Percentiles rank a stretch among this genome's conserved stretches.
Evolutionary conservation across 2,113 vertebrate species (phyloP).

Genomic region (Leucoraja erinaceus): DNA sequence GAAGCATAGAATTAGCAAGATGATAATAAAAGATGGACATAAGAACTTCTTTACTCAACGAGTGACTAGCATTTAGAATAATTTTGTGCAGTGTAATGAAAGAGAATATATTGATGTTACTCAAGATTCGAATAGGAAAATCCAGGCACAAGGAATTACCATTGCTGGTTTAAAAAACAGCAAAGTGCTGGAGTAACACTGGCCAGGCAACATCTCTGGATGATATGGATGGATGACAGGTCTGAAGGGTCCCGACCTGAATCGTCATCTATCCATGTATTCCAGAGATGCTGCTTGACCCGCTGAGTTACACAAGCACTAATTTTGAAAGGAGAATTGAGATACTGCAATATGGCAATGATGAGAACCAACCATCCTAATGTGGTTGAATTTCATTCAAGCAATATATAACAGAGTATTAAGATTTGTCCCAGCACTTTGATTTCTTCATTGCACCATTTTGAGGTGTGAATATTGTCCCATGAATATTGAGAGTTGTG

Average conservation of each 20-base stretch:
- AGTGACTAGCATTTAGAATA: background rate
- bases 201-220: too few species aligned
- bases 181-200: too few species aligned
- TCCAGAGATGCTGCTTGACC: too few species aligned
- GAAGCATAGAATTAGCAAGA: background rate
- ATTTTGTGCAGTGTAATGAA: background rate
- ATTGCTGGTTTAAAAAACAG: too few species aligned
- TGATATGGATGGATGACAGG: too few species aligned
- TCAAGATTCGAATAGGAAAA: background rate
- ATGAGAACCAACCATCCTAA: too few species aligned
- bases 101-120: background rate
- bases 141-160: too few species aligned
- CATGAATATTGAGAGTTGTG: background rate
- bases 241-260: too few species aligned
- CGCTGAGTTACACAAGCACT: too few species aligned
- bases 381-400: background rate
- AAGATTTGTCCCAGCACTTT: background rate
- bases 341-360: background rate
- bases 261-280: too few species aligned
- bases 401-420: background rate
- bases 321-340: background rate
- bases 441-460: background rate
- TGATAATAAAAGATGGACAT: background rate
- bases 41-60: background rate
- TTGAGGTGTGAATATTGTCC: background rate